Conservation (phyloP, 2,888 invertebrate genomes). For the Melipona beecheii region DNA sequence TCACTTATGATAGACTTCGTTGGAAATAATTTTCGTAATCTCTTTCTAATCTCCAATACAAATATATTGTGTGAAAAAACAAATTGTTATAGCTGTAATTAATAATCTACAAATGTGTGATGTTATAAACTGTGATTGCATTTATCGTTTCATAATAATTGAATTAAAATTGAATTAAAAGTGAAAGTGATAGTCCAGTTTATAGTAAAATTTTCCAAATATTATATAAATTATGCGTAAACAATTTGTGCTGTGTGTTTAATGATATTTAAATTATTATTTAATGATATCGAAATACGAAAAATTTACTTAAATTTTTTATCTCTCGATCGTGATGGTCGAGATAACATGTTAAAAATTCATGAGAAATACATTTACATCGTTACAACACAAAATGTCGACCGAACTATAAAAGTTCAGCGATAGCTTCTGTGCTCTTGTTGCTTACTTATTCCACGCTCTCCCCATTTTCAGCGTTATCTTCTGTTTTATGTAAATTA, state of each 20-base stretch:
- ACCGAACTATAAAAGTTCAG: background rate
- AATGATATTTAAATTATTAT: too few relatives aligned
- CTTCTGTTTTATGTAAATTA: constrained; percentile 44
- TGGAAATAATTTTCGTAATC: background rate
- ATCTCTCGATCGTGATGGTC: background rate
- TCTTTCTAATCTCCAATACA: background rate
- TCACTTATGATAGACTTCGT: background rate
- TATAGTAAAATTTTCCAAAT: background rate
- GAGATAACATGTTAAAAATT: too few relatives aligned
- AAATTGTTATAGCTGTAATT: background rate
- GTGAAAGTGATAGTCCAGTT: too few relatives aligned
- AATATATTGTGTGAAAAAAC: background rate
- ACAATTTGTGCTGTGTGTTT: too few relatives aligned
- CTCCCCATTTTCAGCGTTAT: constrained; percentile 31
- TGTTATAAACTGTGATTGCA: background rate
- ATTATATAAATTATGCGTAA: background rate
- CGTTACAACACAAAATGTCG: background rate
- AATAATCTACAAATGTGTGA: background rate
- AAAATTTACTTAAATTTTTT: background rate
- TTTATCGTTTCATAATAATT: background rate
- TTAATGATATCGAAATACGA: background rate
- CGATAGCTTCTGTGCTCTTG: background rate
- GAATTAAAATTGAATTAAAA: too few relatives aligned
- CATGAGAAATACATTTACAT: background rate
- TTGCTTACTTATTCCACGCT: background rate